Evolutionary conservation across 1,140 invertebrate genomes (phyloP).

Genomic region (Heliconius nattereri): DNA sequence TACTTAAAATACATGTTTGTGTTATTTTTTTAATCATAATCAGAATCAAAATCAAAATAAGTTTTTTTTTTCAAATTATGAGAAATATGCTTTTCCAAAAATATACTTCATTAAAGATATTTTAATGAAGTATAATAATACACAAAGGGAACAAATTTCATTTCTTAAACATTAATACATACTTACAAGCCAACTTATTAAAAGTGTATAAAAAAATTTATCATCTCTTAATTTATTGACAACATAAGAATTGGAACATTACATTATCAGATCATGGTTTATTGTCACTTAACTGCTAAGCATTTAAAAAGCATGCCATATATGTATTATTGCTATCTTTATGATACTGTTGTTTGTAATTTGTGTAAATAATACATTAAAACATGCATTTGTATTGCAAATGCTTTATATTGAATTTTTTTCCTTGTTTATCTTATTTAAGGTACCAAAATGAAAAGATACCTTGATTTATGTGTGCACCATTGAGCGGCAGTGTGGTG

Average conservation of each 20-base stretch:
- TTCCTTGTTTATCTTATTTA: neutral
- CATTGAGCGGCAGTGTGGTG: too few species aligned
- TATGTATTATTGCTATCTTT: neutral
- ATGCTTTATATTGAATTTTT: neutral
- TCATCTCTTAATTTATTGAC: neutral
- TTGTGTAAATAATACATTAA: neutral
- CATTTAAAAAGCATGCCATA: neutral
- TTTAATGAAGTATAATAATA: too few species aligned
- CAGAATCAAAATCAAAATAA: too few species aligned
- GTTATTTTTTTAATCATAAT: too few species aligned
- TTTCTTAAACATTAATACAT: too few species aligned
- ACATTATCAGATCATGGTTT: neutral
- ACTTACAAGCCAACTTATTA: too few species aligned
- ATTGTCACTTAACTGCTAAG: slow-evolving; percentile 5
- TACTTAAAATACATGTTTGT: too few species aligned
- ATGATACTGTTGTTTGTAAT: neutral
- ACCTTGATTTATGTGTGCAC: too few species aligned
- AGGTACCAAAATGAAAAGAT: neutral
- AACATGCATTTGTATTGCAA: neutral
- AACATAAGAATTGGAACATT: slow-evolving; percentile 1
- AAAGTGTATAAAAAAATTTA: neutral
- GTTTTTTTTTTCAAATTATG: too few species aligned
- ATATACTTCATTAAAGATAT: too few species aligned
- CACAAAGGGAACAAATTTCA: too few species aligned
- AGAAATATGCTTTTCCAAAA: too few species aligned